Base-by-base conservation (phyloP, 2,797 vertebrate species). In the Acridotheres tristis region DNA sequence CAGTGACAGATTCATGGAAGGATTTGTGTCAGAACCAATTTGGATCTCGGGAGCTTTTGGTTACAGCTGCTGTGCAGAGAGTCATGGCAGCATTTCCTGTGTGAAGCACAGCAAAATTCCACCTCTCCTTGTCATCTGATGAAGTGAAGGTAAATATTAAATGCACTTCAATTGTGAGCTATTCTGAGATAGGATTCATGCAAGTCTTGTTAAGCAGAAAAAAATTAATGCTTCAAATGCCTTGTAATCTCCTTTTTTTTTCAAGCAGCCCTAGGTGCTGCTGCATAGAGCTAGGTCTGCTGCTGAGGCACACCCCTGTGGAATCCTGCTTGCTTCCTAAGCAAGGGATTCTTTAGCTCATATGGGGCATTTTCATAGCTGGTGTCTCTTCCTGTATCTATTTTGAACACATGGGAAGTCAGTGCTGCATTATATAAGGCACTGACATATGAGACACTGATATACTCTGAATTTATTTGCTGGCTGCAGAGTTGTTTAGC, bases 391-490 rank as follows among this genome's bases (percentile, higher is more conserved):
- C 45, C 59, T 80, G 38, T 58, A 25, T 62, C 47, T 75, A 8
- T 84, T 90, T 38, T 25, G 40, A 75, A 69, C 23, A 3, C 30
- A 15, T 43, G 26, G 50, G 47, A 78, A 61, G 36, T 66, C 76
- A 78, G 38, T 38, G 47, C 16, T 88, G 43, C 51, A 1, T 74
- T 71, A 7, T 47, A 16, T 10, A 47, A 57, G 42, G 45, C 53
- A 53, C 38, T 55, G 68, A 50, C 40, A 16, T 10, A 67, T 0
- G 1, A 84, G 77, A 71, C 21, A 4, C 43, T 54, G 80, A 26
- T 61, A 29, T 9, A 15, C 32, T 75, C 69, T 71, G 55, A 58
- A 76, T 90, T 63, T 93, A 61, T 76, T 86, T 88, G 42, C 85
- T 85, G 62, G 13, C 22, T 76, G 16, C 71, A 63, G 51, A 68